These are phyloP conservation scores for Pogonomyrmex californicus DNA, from an alignment of 1,140 invertebrate species.

Conservation along the genomic window DNA sequence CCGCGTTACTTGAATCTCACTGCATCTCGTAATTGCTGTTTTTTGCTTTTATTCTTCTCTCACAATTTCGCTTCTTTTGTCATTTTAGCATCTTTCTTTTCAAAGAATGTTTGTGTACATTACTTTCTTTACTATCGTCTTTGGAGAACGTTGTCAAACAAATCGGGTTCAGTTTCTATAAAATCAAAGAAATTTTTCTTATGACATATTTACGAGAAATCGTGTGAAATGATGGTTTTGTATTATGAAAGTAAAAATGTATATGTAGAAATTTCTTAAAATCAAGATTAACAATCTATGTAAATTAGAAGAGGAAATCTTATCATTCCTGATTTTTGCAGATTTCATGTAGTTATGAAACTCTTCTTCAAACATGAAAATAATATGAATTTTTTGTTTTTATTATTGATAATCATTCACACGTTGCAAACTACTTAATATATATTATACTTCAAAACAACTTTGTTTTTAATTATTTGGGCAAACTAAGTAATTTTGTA, in stretches of 20 bases:
- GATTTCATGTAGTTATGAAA: neutral
- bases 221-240: neutral
- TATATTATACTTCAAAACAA: neutral
- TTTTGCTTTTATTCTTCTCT: neutral
- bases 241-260: neutral
- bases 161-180: conserved; percentile 6
- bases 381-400: neutral
- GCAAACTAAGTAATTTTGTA: neutral
- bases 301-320: neutral
- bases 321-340: neutral
- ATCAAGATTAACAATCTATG: neutral
- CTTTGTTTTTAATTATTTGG: neutral
- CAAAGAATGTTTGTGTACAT: conserved; percentile 16
- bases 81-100: neutral
- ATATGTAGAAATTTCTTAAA: neutral
- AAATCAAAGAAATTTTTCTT: neutral
- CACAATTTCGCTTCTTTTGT: neutral
- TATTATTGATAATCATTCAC: neutral
- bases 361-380: neutral
- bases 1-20: neutral
- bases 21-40: conserved; percentile 13
- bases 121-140: neutral
- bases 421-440: too few relatives aligned
- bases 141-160: neutral
- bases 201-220: neutral